Evolutionary conservation across 2,888 invertebrate genomes (phyloP), one percentile per base, ranked within the genome.

Genomic region (Ophion costatus): DNA sequence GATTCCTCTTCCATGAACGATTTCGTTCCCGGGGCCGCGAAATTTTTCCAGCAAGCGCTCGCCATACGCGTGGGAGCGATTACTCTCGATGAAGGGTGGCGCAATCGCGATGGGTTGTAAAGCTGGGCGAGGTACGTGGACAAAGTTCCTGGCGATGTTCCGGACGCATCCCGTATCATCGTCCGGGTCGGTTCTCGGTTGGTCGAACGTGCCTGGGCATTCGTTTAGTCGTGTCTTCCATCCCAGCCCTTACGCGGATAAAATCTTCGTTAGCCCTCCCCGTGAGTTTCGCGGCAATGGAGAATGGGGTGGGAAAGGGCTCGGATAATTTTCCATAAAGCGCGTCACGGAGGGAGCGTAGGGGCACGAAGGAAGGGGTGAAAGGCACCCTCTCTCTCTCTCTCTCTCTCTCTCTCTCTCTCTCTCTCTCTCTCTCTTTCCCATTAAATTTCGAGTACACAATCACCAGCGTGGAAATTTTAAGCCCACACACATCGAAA

Each of bases 121-220:
- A 10, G 42, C 24, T n/a, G 69, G 63, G 59, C 61, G 57, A 64
- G 45, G 51, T 45, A 51, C 14, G 51, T 51, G 56, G 51, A 56
- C 33, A 38, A 70, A 80, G 71, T 66, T 78, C 33, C 74, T 22
- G 76, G 80, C 69, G 42, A 42, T 74, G 24, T 59, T 7, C 22
- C 22, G 22, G 56, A 17, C 63, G 66, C 10, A 59, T 81, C 77
- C 80, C 80, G 85, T 80, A 67, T 83, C 79, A 61, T 59, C 76
- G 80, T 59, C 63, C 77, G 71, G 86, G 89, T 88, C 88, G 89
- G 89, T 85, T 87, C 69, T 76, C 84, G 84, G 91, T 92, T 91
- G 90, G 91, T 89, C 87, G 92, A 91, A 92, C 92, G 92, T 92
- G 92, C 91, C 91, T 81, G 86, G 88, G 92, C 92, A 92, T 92